These are phyloP conservation scores for Urocynchramus pylzowi DNA, from an alignment of 2,113 vertebrate genomes.

Conservation along the genomic window DNA sequence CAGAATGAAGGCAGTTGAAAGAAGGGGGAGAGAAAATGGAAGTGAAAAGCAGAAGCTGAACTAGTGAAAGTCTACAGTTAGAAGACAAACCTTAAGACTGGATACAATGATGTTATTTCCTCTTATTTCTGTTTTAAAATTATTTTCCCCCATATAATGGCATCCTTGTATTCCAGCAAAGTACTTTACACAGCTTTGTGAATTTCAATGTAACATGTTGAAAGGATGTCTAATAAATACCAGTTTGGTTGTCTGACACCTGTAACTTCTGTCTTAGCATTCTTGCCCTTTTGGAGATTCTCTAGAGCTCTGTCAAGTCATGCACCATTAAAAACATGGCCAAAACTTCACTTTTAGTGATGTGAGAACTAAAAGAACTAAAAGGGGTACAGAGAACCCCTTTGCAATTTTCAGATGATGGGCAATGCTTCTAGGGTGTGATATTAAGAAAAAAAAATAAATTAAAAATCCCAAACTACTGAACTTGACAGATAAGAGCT, in stretches of 20 bases:
- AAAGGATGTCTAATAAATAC: background rate
- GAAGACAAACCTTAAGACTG: background rate
- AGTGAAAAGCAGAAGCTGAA: constrained; percentile 37
- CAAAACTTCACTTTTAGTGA: background rate
- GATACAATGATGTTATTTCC: background rate
- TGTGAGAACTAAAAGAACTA: too few relatives aligned
- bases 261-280: background rate
- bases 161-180: background rate
- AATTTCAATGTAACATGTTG: background rate
- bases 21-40: background rate
- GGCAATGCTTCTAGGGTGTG: background rate
- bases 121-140: background rate
- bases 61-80: constrained; percentile 36
- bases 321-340: background rate
- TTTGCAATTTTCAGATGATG: background rate
- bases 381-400: background rate
- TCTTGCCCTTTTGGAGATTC: background rate
- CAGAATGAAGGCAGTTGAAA: background rate
- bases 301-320: background rate
- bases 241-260: background rate
- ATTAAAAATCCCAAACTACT: background rate
- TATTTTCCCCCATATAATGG: background rate
- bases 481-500: background rate
- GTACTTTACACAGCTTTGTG: background rate
- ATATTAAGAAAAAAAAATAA: background rate